Base-by-base conservation (phyloP, 2,797 vertebrate species). In the Tapera naevia region DNA sequence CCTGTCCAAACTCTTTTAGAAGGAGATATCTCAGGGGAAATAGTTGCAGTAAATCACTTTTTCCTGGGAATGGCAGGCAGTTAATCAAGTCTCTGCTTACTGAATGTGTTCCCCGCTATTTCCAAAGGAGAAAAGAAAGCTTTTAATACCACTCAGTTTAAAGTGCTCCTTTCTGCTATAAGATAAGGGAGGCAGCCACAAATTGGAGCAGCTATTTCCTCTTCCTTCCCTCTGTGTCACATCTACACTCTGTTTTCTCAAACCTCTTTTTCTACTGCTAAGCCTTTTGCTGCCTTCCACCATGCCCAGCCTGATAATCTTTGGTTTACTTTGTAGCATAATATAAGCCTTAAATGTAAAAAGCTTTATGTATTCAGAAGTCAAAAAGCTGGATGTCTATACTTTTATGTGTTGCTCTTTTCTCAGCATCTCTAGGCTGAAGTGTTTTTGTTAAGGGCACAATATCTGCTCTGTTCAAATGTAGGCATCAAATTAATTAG, bases 81-180 rank as follows among this genome's bases (percentile, higher is more conserved):
- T 67, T 74, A 67, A 14, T 69, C 41, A 41, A 24, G 16, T 57
- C 71, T 82, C 43, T 73, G 23, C 46, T 80, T 74, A 21, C 27
- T 65, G 22, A 85, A 39, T 58, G 13, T 57, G 39, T 48, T 93
- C 37, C 16, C 24, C 17, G 7, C 25, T 33, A 71, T 75, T 95
- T 94, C 76, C 37, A 71, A 17, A 18, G 21, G 28, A 46, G 37
- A 54, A 50, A 21, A 61, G 46, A 66, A 43, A 5, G 64, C 11
- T 74, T 83, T 90, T 35, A 62, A 25, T 17, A 37, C 9, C 8
- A 7, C 24, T 56, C 39, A 14, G 39, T 81, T 28, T 45, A 57
- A 86, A 75, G 37, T 1, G 1, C 35, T 67, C 0, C 0, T 71
- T 60, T 65, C 62, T 86, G 37, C 37, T 0, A 0, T 37, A 35